A percentile compares a stretch with the other conserved stretches of the same genome.
Evolutionary conservation across 2,797 vertebrate genomes (phyloP).

Genomic region (Setipinna tenuifilis): DNA sequence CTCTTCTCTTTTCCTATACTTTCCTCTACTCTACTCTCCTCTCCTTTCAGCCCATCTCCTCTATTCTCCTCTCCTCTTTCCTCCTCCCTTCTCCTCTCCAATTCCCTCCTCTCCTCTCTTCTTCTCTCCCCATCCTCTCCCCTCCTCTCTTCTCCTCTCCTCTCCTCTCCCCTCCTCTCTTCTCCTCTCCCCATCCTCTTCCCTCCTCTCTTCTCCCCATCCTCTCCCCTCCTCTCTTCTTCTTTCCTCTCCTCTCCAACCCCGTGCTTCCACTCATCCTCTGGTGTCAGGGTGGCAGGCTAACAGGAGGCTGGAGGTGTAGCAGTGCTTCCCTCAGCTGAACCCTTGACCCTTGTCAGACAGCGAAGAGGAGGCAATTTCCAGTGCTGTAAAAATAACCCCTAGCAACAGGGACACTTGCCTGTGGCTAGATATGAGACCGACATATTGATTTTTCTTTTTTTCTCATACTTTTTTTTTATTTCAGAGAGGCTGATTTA

Average conservation of each 20-base stretch:
- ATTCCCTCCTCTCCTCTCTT: too few species aligned
- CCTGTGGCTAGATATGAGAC: constrained; percentile 29
- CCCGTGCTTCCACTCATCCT: background rate
- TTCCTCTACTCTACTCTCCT: too few species aligned
- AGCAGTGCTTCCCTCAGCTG: constrained; percentile 56
- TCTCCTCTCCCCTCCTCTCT: background rate
- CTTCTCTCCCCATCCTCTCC: too few species aligned
- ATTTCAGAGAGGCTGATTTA: background rate
- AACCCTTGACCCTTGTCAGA: constrained; percentile 72
- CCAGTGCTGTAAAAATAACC: constrained; percentile 74
- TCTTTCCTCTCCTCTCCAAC: background rate
- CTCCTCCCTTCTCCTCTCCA: too few species aligned
- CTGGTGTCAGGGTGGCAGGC: too few species aligned
- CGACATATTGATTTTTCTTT: constrained; percentile 5
- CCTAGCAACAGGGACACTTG: constrained; percentile 54
- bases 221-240: too few species aligned
- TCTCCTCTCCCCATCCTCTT: background rate
- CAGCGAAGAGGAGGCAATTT: constrained; percentile 71
- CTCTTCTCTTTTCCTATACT: too few species aligned
- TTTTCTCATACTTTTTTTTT: background rate
- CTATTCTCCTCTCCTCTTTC: too few species aligned
- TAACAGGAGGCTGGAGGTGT: constrained; percentile 43
- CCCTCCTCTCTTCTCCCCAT: background rate
- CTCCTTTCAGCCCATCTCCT: too few species aligned
- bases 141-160: too few species aligned